Conservation (phyloP, 2,113 vertebrate species). For the Mirza zaza region DNA sequence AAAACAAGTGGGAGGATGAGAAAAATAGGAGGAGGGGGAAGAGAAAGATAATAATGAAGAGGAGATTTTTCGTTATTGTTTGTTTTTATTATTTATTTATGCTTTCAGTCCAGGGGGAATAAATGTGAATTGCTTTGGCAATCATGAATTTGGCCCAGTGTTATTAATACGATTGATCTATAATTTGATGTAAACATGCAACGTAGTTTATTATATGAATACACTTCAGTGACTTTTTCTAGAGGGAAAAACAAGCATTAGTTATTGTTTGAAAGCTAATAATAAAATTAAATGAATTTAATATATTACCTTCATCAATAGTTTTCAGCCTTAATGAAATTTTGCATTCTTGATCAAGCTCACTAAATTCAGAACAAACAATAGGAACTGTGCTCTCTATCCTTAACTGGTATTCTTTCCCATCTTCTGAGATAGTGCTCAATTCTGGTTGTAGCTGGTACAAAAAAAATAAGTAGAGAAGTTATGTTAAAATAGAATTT, state of each 20-base stretch:
- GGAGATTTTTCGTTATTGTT: neutral
- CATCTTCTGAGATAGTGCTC: conserved; percentile 88
- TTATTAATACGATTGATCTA: neutral
- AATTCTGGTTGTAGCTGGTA: conserved; percentile 87
- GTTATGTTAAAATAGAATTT: conserved; percentile 8
- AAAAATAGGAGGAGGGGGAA: neutral
- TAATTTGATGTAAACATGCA: neutral
- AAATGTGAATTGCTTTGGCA: neutral
- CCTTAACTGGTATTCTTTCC: conserved; percentile 85
- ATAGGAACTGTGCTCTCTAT: conserved; percentile 91
- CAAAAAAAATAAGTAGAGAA: conserved; percentile 45
- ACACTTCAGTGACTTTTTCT: neutral
- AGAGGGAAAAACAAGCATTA: neutral
- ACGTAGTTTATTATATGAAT: neutral
- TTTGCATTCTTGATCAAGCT: conserved; percentile 83
- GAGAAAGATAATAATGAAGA: neutral
- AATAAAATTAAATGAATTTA: neutral
- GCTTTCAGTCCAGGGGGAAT: neutral
- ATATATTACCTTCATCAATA: conserved; percentile 85
- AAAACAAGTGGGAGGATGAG: neutral
- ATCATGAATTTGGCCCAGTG: neutral
- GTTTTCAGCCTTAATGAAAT: conserved; percentile 87
- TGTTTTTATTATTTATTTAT: neutral
- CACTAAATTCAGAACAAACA: conserved; percentile 83
- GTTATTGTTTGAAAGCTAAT: neutral